Base-by-base conservation (phyloP, 2,113 vertebrate species). In the Forbesichthys papilliferus region DNA sequence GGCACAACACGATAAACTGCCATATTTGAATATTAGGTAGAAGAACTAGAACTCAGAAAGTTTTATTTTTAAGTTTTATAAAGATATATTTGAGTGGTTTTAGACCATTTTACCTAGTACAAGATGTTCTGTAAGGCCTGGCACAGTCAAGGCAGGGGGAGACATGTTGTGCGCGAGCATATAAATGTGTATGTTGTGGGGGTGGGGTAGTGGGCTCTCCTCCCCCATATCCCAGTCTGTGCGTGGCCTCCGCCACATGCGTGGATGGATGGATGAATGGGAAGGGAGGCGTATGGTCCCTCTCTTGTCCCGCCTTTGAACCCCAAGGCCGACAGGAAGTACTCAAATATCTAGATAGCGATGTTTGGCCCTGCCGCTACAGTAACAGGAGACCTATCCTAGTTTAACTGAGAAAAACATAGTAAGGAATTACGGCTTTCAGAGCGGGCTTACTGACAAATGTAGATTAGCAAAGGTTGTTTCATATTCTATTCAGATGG, bases 331-430 rank as follows among this genome's bases (percentile, higher is more conserved):
- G 27, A 27, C 27, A 27, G 27, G 27, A 27, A 27, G 27, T 54
- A 47, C 64, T 46, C 71, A 63, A 9, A 78, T 83, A 56, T 80
- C 75, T 73, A 42, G 27, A 79, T 14, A 59, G 70, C 73, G 56
- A 53, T 9, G 73, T 74, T 12, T 51, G 49, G 49, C 9, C 1
- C 49, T 13, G 49, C 49, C 49, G 49, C 10, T 51, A 80, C 66
- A 75, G 80, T 81, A 74, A 67, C 78, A 48, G 64, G 18, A 33
- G 48, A 48, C 55, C 36, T 33, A 61, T 10, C 58, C 56, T 12
- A 48, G 54, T 58, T 49, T 58, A 58, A 27, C 48, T 2, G 9
- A 77, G 42, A 58, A 62, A 49, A 62, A 55, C 66, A 42, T 42
- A 42, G 5, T 51, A 56, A 54, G 58, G 65, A 8, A 42, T 42